Percentiles rank a stretch among this genome's conserved stretches.
Conservation (phyloP, 2,888 invertebrate species). For the Catocala fraxini region DNA sequence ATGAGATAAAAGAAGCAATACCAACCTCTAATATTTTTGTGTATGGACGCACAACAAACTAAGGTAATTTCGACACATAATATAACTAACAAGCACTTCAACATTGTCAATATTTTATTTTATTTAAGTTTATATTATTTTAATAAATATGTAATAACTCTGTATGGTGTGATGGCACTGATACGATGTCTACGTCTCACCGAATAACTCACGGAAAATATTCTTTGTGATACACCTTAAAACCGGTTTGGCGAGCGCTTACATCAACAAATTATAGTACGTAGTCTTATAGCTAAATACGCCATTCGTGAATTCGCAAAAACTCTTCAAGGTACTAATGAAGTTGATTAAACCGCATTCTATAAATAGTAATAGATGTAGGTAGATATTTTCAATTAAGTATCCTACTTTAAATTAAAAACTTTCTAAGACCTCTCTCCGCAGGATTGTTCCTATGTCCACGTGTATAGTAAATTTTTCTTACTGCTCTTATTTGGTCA, state of each 20-base stretch:
- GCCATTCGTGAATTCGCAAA: constrained; percentile 30
- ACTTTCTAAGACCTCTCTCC: no score
- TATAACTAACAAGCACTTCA: constrained; percentile 33
- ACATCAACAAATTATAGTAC: constrained; percentile 26
- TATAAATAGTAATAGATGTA: not conserved
- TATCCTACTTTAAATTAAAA: no score
- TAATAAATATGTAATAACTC: not conserved
- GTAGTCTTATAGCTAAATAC: constrained; percentile 2
- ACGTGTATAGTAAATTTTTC: no score
- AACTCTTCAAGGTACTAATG: constrained; percentile 8
- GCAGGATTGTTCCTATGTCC: no score
- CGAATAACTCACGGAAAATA: constrained; percentile 23
- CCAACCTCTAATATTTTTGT: constrained; percentile 51
- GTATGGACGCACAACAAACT: constrained; percentile 39
- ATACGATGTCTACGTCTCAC: constrained; percentile 6
- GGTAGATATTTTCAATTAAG: no score
- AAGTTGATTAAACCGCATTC: not conserved
- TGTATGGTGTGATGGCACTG: not conserved
- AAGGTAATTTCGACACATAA: constrained; percentile 34
- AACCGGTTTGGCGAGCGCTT: constrained; percentile 41
- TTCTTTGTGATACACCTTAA: constrained; percentile 17
- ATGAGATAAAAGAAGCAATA: constrained; percentile 19
- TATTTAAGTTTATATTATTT: not conserved
- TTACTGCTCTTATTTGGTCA: no score
- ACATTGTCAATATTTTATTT: constrained; percentile 35